These are phyloP conservation scores for Noturus placidus DNA, from an alignment of 2,113 vertebrate genomes.

Conservation along the genomic window DNA sequence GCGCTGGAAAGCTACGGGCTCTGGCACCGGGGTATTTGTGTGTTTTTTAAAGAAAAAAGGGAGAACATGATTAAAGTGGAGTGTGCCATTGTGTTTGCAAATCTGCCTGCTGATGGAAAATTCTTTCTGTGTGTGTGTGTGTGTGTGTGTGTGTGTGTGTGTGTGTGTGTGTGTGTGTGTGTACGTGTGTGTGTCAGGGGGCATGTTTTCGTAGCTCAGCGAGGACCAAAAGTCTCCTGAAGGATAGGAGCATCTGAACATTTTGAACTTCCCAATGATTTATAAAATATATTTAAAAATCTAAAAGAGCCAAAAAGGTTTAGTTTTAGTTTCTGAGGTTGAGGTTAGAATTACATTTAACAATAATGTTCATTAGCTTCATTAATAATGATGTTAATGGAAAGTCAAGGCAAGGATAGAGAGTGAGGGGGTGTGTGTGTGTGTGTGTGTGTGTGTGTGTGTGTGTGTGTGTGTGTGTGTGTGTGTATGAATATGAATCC, in stretches of 20 bases:
- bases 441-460: constrained; percentile 14
- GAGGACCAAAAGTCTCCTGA: background rate
- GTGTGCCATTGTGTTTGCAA: background rate
- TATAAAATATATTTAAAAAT: too few species aligned
- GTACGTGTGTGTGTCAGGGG: background rate
- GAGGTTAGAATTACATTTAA: background rate
- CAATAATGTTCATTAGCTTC: background rate
- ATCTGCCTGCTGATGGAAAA: constrained; percentile 43
- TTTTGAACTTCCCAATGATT: background rate
- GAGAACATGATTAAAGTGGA: constrained; percentile 18
- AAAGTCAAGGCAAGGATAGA: background rate
- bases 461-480: background rate
- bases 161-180: constrained; percentile 15
- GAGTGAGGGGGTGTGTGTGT: background rate
- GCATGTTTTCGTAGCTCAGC: background rate
- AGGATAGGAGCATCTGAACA: background rate
- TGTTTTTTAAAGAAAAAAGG: background rate
- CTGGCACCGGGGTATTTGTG: constrained; percentile 37
- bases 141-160: constrained; percentile 12
- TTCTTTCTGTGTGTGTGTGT: background rate
- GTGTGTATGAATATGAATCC: too few species aligned
- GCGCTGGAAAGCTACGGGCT: constrained; percentile 29
- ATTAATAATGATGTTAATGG: background rate
- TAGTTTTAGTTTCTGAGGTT: background rate
- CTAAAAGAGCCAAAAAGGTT: background rate